Conservation (phyloP, 2,113 vertebrate species). For the Serilophus lunatus region DNA sequence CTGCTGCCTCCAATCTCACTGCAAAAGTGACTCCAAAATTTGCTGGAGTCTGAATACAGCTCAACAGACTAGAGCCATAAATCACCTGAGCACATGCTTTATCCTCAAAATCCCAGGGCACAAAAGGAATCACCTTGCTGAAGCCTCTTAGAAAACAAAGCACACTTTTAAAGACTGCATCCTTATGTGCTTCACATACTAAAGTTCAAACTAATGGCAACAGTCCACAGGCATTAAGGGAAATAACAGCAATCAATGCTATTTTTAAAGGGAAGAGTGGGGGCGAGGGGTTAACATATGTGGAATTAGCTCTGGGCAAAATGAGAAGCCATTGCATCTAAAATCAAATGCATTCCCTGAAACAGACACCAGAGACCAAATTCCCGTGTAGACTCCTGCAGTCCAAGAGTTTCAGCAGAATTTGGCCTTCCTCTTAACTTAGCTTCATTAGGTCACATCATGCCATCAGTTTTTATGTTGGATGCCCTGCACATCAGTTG, state of each 20-base stretch:
- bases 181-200: neutral
- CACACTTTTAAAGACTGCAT: neutral
- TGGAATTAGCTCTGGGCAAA: slow-evolving; percentile 68
- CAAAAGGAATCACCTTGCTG: neutral
- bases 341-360: slow-evolving; percentile 68
- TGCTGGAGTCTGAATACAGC: neutral
- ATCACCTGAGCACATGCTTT: neutral
- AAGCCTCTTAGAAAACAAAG: neutral
- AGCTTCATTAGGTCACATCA: slow-evolving; percentile 54
- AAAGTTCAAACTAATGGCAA: slow-evolving; percentile 44
- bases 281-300: slow-evolving; percentile 64
- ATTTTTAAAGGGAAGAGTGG: slow-evolving; percentile 66
- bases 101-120: neutral
- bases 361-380: slow-evolving; percentile 47
- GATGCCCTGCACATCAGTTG: slow-evolving; percentile 23
- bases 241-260: slow-evolving; percentile 62
- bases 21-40: slow-evolving; percentile 17
- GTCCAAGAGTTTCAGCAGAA: slow-evolving; percentile 63
- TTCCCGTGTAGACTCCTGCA: slow-evolving; percentile 48
- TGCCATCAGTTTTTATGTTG: slow-evolving; percentile 31
- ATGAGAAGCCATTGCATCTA: slow-evolving; percentile 62
- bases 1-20: slow-evolving; percentile 7
- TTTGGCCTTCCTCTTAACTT: slow-evolving; percentile 58
- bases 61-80: neutral
- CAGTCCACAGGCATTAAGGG: slow-evolving; percentile 38